These are phyloP conservation scores for Dicyrtomina minuta DNA, from an alignment of 2,888 invertebrate species.

Conservation along the genomic window DNA sequence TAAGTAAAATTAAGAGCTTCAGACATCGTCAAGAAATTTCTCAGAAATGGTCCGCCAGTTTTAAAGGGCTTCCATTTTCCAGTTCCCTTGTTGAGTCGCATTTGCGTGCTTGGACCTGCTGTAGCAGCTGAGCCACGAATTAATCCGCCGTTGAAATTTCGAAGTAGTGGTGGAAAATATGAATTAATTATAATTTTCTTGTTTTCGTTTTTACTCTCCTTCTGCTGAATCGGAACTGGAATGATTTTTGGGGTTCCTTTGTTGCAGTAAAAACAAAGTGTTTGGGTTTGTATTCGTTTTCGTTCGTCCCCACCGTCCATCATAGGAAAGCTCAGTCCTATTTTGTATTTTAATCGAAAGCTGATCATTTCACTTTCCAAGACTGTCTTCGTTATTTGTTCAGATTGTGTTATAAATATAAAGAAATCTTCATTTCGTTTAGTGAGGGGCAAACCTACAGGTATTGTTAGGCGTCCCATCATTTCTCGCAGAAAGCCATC, in stretches of 20 bases:
- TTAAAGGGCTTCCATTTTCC: neutral
- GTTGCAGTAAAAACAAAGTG: constrained; percentile 3
- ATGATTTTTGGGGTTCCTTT: neutral
- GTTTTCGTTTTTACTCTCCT: no score
- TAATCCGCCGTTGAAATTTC: neutral
- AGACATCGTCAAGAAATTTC: constrained; percentile 4
- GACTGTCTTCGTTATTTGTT: neutral
- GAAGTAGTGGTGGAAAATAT: neutral
- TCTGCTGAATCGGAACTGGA: neutral
- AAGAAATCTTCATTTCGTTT: constrained; percentile 1
- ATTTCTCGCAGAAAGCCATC: neutral
- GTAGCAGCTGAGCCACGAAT: neutral
- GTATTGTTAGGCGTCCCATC: neutral
- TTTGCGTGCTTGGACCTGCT: neutral
- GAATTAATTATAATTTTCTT: no score
- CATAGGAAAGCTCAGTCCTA: no score
- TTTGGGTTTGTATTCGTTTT: neutral
- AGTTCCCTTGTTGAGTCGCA: neutral
- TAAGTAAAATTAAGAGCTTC: constrained; percentile 38
- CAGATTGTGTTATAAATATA: neutral
- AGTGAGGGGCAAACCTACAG: neutral
- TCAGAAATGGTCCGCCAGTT: neutral
- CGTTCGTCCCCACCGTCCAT: no score
- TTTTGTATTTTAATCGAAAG: neutral
- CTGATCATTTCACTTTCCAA: neutral